Percentiles rank a stretch among this genome's conserved stretches.
These are phyloP conservation scores for Aelia acuminata DNA, from an alignment of 2,888 invertebrate genomes.

Conservation along the genomic window DNA sequence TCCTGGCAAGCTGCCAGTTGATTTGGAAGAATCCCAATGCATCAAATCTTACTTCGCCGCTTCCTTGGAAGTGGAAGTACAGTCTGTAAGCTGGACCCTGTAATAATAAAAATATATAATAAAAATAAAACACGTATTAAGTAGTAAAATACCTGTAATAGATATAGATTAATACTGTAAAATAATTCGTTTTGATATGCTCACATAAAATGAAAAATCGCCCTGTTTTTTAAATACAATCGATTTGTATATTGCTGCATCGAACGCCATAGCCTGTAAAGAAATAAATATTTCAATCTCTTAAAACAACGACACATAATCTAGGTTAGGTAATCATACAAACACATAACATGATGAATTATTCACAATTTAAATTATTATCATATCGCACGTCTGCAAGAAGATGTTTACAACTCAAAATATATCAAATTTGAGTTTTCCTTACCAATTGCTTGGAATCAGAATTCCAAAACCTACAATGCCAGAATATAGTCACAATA, in stretches of 20 bases:
- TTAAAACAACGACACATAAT: neutral
- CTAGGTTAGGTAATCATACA: too few relatives aligned
- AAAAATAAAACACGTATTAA: too few relatives aligned
- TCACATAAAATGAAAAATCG: constrained; percentile 21
- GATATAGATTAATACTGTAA: too few relatives aligned
- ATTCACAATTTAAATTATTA: neutral
- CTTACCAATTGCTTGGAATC: too few relatives aligned
- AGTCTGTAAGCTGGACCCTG: constrained; percentile 7
- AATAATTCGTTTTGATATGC: neutral
- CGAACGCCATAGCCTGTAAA: constrained; percentile 12
- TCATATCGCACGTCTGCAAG: too few relatives aligned
- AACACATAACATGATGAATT: neutral
- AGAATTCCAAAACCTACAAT: too few relatives aligned
- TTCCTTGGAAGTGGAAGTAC: constrained; percentile 30
- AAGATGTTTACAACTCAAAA: too few relatives aligned
- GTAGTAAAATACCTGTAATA: too few relatives aligned
- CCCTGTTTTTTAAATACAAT: neutral
- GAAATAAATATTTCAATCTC: neutral
- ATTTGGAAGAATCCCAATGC: constrained; percentile 37
- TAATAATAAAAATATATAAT: too few relatives aligned
- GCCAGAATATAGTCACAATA: too few relatives aligned
- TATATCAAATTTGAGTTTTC: too few relatives aligned
- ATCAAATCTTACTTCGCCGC: neutral
- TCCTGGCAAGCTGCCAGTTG: constrained; percentile 26
- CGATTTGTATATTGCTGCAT: neutral